Conservation (phyloP, 2,797 vertebrate genomes). For the Ibycter americanus region DNA sequence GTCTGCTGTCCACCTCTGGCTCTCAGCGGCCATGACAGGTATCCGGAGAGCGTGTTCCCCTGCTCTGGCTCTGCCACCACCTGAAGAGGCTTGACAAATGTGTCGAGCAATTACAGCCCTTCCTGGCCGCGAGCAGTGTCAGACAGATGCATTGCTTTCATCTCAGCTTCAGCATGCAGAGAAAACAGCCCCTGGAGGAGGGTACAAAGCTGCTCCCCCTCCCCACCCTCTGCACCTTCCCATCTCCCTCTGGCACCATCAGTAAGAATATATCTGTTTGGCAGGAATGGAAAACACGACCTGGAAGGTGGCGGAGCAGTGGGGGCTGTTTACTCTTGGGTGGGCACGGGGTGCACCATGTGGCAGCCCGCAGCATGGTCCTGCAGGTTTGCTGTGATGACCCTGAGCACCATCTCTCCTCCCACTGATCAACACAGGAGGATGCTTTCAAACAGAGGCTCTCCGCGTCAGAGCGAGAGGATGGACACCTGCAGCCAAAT, state of each 20-base stretch:
- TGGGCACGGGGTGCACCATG: background rate
- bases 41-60: background rate
- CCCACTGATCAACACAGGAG: accelerated
- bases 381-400: accelerated
- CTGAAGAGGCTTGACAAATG: background rate
- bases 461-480: background rate
- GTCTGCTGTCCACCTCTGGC: background rate
- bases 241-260: background rate
- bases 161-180: background rate
- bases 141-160: background rate
- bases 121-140: background rate
- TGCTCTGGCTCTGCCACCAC: background rate
- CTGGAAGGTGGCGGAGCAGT: background rate
- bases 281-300: background rate
- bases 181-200: background rate
- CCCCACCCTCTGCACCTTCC: background rate
- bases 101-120: background rate
- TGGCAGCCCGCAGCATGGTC: accelerated
- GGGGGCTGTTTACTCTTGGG: background rate
- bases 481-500: background rate
- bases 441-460: background rate
- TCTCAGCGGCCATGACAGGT: accelerated
- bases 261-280: background rate
- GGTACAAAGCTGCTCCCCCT: background rate
- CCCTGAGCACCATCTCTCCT: background rate